phyloP scores from a whole-genome alignment of 2,797 vertebrate species.

The Poeciliopsis turneri region DNA sequence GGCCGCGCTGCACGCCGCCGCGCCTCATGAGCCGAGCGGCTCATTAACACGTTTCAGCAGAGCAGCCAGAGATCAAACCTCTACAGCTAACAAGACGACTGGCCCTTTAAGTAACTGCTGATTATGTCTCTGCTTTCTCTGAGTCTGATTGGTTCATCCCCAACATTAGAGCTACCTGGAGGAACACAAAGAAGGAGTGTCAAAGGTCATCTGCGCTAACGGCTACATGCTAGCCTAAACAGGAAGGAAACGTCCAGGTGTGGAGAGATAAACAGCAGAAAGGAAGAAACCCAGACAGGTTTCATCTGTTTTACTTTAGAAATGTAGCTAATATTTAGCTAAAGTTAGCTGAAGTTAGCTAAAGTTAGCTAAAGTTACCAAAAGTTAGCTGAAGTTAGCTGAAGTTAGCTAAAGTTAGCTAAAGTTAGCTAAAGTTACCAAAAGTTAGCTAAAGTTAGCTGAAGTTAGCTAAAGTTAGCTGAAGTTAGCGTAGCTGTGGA shows the following conservation, averaged over 20 bases:
- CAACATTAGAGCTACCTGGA: background rate
- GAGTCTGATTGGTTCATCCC: background rate
- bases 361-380: too few relatives aligned
- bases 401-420: too few relatives aligned
- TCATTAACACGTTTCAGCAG: conserved; percentile 1
- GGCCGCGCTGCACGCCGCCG: background rate
- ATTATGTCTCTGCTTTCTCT: background rate
- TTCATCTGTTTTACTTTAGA: too few relatives aligned
- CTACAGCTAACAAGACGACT: background rate
- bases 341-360: too few relatives aligned
- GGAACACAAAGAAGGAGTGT: background rate
- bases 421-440: too few relatives aligned
- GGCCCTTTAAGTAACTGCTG: background rate
- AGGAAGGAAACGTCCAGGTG: background rate
- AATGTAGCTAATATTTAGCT: too few relatives aligned
- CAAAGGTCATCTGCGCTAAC: background rate
- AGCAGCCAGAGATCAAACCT: background rate
- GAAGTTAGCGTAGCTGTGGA: too few relatives aligned
- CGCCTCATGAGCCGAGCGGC: background rate
- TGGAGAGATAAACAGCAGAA: too few relatives aligned
- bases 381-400: too few relatives aligned
- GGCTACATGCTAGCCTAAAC: background rate
- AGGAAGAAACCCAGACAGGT: too few relatives aligned
- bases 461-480: too few relatives aligned
- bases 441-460: too few relatives aligned